Base-by-base conservation (phyloP, 2,797 vertebrate genomes). In the Holocentrus rufus region DNA sequence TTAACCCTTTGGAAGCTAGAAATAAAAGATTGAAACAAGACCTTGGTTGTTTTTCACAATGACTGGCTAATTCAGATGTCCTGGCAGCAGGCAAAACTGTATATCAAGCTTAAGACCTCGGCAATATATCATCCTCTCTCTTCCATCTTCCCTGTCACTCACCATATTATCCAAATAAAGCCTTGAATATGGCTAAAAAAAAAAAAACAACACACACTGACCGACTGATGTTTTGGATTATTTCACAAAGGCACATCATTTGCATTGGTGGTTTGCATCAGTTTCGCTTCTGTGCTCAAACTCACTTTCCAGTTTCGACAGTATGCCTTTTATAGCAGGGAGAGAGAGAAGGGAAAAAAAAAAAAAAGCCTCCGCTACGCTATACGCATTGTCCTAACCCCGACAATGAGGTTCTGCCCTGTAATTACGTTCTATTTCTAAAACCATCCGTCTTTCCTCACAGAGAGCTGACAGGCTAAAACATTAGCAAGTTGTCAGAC, bases 401-500 rank as follows among this genome's bases (percentile, higher is more conserved):
- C 59, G 60, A 89, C 86, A 86, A 85, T 73, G 76, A 88, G 81
- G 69, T 71, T 80, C 77, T 84, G 83, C 86, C 82, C 84, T 90
- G 82, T 88, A 87, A 90, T 92, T 90, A 80, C 76, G 7, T 84
- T 86, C 80, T 88, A 84, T 91, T 92, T 82, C 87, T 74, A 81
- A 88, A 89, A 71, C 83, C 87, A 92, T 91, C 83, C 72, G 60
- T 92, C 90, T 88, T 77, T 57, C 69, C 85, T 73, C 72, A 11
- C 79, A 13, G 61, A 76, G 85, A 82, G 85, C 76, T 89, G 89
- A 92, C 90, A 89, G 85, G 75, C 82, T 85, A 72, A 87, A 89
- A 83, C 91, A 92, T 91, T 90, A 88, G 89, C 87, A 85, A 82
- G 67, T 89, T 87, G 91, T 92, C 86, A 85, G 81, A 76, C 27